Percentiles rank a stretch among this genome's conserved stretches.
Evolutionary conservation across 2,797 vertebrate species (phyloP).

Genomic region (Lithobates sylvaticus): DNA sequence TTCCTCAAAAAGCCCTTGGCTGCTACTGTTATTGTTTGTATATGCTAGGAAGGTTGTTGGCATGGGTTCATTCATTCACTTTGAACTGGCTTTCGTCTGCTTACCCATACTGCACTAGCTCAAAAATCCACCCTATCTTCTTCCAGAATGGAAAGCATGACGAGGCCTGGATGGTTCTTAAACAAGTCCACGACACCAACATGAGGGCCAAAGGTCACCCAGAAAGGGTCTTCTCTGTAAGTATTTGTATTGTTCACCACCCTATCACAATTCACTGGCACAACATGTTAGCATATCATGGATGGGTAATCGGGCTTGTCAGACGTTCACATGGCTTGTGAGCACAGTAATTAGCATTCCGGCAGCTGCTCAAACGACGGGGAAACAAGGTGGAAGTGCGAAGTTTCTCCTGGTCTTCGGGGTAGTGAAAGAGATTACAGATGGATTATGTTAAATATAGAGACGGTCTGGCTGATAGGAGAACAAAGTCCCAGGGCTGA

Average conservation of each 20-base stretch:
- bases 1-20: no score
- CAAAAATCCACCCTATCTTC: background rate
- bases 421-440: background rate
- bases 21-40: no score
- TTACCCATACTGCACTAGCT: background rate
- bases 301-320: background rate
- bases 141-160: conserved; percentile 94
- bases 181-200: conserved; percentile 98
- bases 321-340: background rate
- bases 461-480: conserved; percentile 1
- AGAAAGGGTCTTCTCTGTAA: conserved; percentile 94
- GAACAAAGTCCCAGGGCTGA: background rate
- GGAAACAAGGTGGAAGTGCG: background rate
- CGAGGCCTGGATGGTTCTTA: conserved; percentile 98
- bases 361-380: background rate
- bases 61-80: background rate
- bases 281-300: background rate
- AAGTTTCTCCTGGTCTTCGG: conserved; percentile 2
- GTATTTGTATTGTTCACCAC: conserved; percentile 57
- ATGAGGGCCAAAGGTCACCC: conserved; percentile 97
- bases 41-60: no score
- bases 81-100: no score
- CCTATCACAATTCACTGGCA: background rate
- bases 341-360: conserved; percentile 14
- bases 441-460: conserved; percentile 11